Conservation (phyloP, 2,888 invertebrate species). For the Yponomeuta evonymella region DNA sequence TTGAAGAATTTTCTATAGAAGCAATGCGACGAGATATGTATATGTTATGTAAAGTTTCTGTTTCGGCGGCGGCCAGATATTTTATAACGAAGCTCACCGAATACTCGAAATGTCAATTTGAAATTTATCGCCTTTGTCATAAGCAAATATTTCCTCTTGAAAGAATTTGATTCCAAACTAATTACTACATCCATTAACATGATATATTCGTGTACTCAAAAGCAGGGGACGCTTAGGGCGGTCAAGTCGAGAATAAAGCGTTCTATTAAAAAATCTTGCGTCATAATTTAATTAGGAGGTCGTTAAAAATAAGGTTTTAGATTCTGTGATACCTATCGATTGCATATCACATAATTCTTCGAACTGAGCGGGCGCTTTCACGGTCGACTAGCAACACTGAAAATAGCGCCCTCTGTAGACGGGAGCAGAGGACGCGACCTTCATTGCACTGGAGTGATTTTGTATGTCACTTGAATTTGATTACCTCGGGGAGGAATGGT, state of each 20-base stretch:
- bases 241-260: not conserved
- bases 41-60: slow-evolving; percentile 27
- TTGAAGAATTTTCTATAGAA: slow-evolving; percentile 27
- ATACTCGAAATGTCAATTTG: slow-evolving; percentile 59
- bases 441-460: slow-evolving; percentile 54
- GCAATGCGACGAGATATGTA: not conserved
- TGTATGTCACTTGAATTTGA: slow-evolving; percentile 44
- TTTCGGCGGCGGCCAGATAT: slow-evolving; percentile 50
- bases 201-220: slow-evolving; percentile 12
- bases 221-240: not conserved
- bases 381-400: slow-evolving; percentile 32
- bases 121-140: slow-evolving; percentile 60
- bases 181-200: slow-evolving; percentile 13
- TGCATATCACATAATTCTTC: not conserved
- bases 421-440: slow-evolving; percentile 29
- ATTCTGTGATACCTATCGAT: slow-evolving; percentile 7
- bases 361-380: slow-evolving; percentile 29
- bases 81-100: slow-evolving; percentile 47
- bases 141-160: slow-evolving; percentile 12
- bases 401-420: slow-evolving; percentile 35
- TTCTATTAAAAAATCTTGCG: not conserved
- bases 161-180: slow-evolving; percentile 7
- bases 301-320: slow-evolving; percentile 4
- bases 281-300: slow-evolving; percentile 2
- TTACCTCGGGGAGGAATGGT: not conserved